Evolutionary conservation across 2,888 invertebrate species (phyloP), one percentile per base, ranked within the genome.

Genomic region (Lobophora halterata): DNA sequence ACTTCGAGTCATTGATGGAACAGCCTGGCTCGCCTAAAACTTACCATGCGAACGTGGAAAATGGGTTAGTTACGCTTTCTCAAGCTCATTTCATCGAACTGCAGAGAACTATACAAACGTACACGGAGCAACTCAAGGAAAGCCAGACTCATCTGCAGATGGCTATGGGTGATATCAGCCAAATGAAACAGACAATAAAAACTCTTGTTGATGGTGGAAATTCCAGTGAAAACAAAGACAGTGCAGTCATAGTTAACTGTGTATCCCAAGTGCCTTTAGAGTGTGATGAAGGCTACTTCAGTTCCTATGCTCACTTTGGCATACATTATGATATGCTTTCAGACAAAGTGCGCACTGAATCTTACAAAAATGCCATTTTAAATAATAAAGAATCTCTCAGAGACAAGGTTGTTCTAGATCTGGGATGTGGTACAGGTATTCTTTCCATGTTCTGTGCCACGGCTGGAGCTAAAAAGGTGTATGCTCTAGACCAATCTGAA

Each of bases 381-480:
- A 89, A 90, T 8, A 97, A 97, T 71, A 81, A 85, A 14, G 88
- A 90, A 16, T 79, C 90, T 36, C 89, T 97, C 32, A 86, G 87
- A 58, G 92, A 91, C 20, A 97, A 97, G 79, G 83, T 91, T 10
- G 96, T 99, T 9, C 82, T 99, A 42, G 99, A 99, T 87, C 92
- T 99, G 36, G 99, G 99, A 17, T 98, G 98, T 79, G 99, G 99
- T 11, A 99, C 99, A 1, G 97, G 97, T 13, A 98, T 99, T 55
- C 86, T 99, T 11, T 98, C 98, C 6, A 97, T 99, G 96, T 99
- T 99, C 88, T 95, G 97, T 50, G 98, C 97, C 5, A 93, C 95
- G 65, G 97, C 98, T 10, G 98, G 98, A 12, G 99, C 99, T 21
- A 89, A 91, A 42, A 92, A 90, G 79, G 96, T 99, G 3, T 93